A percentile compares a stretch with the other conserved stretches of the same genome.
These are phyloP conservation scores for Ennomos quercinarius DNA, from an alignment of 2,888 invertebrate genomes.

Conservation along the genomic window DNA sequence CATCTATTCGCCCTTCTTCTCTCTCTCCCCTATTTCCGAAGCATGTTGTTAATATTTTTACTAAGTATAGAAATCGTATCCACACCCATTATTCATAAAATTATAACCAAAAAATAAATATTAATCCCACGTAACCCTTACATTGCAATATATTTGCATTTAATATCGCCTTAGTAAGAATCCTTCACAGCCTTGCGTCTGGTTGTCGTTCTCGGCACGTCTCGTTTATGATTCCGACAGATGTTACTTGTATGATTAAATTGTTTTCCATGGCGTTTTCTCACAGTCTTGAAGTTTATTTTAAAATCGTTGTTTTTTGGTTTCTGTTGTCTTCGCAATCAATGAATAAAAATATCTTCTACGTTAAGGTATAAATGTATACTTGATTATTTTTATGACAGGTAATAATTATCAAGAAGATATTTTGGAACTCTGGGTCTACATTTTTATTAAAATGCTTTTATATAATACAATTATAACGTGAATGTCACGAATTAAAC, in stretches of 20 bases:
- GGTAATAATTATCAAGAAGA: neutral
- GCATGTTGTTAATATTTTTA: too few species aligned
- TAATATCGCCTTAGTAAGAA: slow-evolving; percentile 7
- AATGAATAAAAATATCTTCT: too few species aligned
- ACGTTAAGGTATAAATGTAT: too few species aligned
- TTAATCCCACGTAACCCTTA: slow-evolving; percentile 15
- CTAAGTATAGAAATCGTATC: too few species aligned
- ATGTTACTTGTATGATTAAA: slow-evolving; percentile 21
- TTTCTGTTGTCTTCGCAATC: too few species aligned
- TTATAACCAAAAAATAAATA: neutral
- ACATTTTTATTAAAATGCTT: too few species aligned
- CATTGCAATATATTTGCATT: slow-evolving; percentile 21
- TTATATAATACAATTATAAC: too few species aligned
- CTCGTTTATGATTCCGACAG: slow-evolving; percentile 20
- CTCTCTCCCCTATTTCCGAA: too few species aligned
- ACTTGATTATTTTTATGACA: neutral
- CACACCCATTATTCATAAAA: too few species aligned
- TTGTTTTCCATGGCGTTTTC: slow-evolving; percentile 11
- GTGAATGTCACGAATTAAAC: too few species aligned
- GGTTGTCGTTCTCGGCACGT: slow-evolving; percentile 20
- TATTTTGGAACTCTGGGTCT: too few species aligned
- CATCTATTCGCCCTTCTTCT: too few species aligned
- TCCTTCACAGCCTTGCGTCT: slow-evolving; percentile 6
- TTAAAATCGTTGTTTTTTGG: neutral
- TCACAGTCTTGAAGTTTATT: neutral